These are phyloP conservation scores for Parelbella ahira DNA, from an alignment of 2,888 invertebrate genomes.

Conservation along the genomic window DNA sequence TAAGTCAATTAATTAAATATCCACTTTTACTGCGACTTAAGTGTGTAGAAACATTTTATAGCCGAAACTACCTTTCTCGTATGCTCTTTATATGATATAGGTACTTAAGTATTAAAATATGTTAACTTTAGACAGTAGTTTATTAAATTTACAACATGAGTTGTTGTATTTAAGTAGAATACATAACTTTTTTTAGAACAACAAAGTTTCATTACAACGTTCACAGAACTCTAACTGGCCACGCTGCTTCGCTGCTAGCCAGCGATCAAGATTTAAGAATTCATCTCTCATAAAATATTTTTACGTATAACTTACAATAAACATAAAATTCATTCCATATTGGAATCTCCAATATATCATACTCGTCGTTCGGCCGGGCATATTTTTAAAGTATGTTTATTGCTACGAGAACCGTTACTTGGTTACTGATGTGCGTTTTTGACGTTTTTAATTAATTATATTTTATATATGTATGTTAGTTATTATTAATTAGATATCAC, in stretches of 20 bases:
- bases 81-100: too few relatives aligned
- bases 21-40: too few relatives aligned
- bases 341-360: constrained; percentile 15
- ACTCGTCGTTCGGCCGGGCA: constrained; percentile 5
- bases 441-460: too few relatives aligned
- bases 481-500: too few relatives aligned
- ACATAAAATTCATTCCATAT: constrained; percentile 20
- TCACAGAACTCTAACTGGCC: constrained; percentile 6
- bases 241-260: constrained; percentile 7
- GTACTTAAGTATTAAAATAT: too few relatives aligned
- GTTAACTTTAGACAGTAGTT: too few relatives aligned
- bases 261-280: constrained; percentile 22
- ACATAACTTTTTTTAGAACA: constrained; percentile 11
- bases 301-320: constrained; percentile 19
- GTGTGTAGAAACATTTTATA: too few relatives aligned
- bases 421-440: background rate
- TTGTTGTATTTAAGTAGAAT: too few relatives aligned
- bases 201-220: constrained; percentile 26
- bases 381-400: constrained; percentile 14
- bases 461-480: too few relatives aligned
- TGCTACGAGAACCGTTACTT: background rate
- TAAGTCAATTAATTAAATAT: too few relatives aligned
- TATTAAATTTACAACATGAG: too few relatives aligned
- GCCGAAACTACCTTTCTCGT: too few relatives aligned
- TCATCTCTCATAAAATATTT: constrained; percentile 22